Evolutionary conservation across 2,888 invertebrate genomes (phyloP).

Genomic region (Tuberolachnus salignus): DNA sequence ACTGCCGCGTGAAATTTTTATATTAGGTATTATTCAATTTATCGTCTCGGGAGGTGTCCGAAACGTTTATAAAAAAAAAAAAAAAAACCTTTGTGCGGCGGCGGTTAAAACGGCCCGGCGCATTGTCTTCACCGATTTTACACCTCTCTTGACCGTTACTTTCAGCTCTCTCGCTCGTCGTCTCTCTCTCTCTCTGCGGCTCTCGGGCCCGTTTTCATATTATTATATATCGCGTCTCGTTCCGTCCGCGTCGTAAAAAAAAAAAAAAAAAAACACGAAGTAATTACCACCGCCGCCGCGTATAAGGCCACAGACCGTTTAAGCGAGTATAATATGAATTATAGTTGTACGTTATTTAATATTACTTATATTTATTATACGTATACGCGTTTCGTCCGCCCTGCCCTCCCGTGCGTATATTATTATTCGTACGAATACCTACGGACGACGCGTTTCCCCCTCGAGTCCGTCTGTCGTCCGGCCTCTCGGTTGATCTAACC

Average conservation of each 20-base stretch:
- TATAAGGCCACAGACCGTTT: constrained; percentile 38
- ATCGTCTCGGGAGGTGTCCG: constrained; percentile 9
- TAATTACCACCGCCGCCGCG: constrained; percentile 11
- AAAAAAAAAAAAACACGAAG: constrained; percentile 51
- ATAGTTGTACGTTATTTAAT: constrained; percentile 27
- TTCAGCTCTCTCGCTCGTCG: too few species aligned
- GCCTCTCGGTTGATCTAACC: not conserved
- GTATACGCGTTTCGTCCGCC: not conserved
- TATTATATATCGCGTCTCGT: constrained; percentile 18
- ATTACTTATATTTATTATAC: not conserved
- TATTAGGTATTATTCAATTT: constrained; percentile 33
- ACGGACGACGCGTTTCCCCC: not conserved
- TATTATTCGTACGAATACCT: not conserved
- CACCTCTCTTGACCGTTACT: not conserved
- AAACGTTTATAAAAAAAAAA: not conserved
- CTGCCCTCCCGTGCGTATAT: too few species aligned
- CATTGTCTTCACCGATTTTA: not conserved
- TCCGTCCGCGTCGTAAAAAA: constrained; percentile 40
- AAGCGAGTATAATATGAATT: constrained; percentile 39
- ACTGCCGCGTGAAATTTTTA: constrained; percentile 26
- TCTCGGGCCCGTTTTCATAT: not conserved
- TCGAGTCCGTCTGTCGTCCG: constrained; percentile 38
- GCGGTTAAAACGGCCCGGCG: constrained; percentile 9
- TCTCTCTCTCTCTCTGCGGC: too few species aligned
- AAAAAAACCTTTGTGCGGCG: constrained; percentile 34